Evolutionary conservation across 2,888 invertebrate genomes (phyloP), one percentile per base, ranked within the genome.

Genomic region (Campoplex capitator): DNA sequence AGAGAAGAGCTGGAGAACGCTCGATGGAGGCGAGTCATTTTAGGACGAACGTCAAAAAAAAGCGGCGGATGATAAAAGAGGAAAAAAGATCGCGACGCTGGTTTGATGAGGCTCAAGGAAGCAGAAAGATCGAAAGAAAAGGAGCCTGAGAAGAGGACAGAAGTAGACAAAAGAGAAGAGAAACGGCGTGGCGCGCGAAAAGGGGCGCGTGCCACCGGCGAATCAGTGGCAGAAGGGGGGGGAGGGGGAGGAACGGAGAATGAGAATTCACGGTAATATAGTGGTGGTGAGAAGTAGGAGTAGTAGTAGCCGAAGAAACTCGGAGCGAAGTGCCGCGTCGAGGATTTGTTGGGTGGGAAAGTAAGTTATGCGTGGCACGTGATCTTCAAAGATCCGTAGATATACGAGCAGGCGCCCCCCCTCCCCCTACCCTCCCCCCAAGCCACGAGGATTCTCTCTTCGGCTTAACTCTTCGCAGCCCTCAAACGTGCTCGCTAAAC

Each of bases 341-440:
- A 76, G 58, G 75, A 65, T 23, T 74, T 82, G 70, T 45, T 79
- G 90, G 91, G 92, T 90, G 92, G 80, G 92, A 92, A 93, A 92
- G 91, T 91, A 93, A 93, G 92, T 93, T 93, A 93, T 93, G 93
- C 93, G 92, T 91, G 91, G 92, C 92, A 93, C 93, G 93, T 93
- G 93, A 93, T 92, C 92, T 90, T 90, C 91, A 89, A 89, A 91
- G 91, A 91, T 92, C 91, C 90, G 89, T 90, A 89, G 90, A 86
- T 90, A 88, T 86, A 86, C 87, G 85, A 62, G 38, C 38, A 23
- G 23, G 23, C 23, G 23, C 38, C 4, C 38, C 38, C 38, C 38
- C 38, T 38, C 38, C 38, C 38, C 38, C 38, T 38, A 6, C 38
- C 38, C 38, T 23, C 23, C 23, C 0, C 23, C 23, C 23, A 23